These are phyloP conservation scores for Murina feae DNA, from an alignment of 2,113 vertebrate genomes.

Conservation along the genomic window DNA sequence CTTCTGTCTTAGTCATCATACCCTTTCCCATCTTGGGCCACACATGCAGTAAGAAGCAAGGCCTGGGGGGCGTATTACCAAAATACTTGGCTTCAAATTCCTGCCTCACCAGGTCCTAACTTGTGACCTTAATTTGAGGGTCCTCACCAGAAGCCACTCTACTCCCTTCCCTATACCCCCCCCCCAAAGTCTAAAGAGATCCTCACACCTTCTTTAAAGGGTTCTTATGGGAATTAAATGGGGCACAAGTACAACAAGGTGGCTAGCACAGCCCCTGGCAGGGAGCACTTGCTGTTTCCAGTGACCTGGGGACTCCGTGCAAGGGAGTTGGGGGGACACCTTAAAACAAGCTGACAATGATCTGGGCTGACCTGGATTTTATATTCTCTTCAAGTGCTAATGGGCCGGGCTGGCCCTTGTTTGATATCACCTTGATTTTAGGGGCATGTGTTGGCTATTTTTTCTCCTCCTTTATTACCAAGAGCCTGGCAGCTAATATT, in stretches of 20 bases:
- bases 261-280: not conserved
- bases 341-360: not conserved
- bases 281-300: not conserved
- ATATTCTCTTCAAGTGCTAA: slow-evolving; percentile 37
- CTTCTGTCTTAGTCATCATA: not conserved
- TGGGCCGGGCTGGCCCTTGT: slow-evolving; percentile 34
- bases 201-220: not conserved
- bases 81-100: not conserved
- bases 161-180: too few species aligned
- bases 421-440: slow-evolving; percentile 54
- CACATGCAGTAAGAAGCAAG: not conserved
- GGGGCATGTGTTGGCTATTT: slow-evolving; percentile 22
- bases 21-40: not conserved
- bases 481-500: slow-evolving; percentile 31
- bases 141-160: not conserved
- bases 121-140: not conserved
- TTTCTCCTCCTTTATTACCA: slow-evolving; percentile 31
- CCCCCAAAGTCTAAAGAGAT: not conserved
- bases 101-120: not conserved
- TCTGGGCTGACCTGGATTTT: slow-evolving; percentile 56
- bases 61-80: not conserved
- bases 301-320: not conserved
- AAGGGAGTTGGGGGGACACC: too few species aligned
- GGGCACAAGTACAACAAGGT: not conserved
- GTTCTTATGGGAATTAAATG: not conserved